Evolutionary conservation across 2,888 invertebrate genomes (phyloP).

Genomic region (Syrista parreyssii): DNA sequence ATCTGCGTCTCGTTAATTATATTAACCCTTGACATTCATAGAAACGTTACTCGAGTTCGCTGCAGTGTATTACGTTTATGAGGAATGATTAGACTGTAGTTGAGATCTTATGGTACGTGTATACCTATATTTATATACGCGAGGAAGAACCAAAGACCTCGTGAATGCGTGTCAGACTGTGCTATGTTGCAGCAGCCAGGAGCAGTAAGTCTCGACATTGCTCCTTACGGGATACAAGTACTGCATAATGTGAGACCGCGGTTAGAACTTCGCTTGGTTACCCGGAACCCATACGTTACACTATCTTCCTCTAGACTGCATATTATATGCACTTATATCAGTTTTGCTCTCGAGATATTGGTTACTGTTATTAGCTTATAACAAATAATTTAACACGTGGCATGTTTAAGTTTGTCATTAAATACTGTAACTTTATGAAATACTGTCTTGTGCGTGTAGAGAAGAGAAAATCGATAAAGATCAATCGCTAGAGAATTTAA

Average conservation of each 20-base stretch:
- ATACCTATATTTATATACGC: not conserved
- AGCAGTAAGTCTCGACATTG: not conserved
- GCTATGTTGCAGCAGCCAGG: not conserved
- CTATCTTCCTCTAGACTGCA: not conserved
- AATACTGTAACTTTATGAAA: not conserved
- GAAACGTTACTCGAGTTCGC: not conserved
- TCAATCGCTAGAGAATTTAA: not conserved
- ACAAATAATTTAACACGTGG: not conserved
- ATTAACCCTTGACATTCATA: not conserved
- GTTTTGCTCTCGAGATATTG: not conserved
- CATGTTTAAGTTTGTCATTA: not conserved
- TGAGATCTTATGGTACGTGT: not conserved
- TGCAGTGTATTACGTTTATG: not conserved
- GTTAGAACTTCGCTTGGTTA: constrained; percentile 1
- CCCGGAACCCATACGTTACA: not conserved
- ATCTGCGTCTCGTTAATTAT: not conserved
- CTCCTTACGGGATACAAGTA: constrained; percentile 1
- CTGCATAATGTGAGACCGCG: not conserved
- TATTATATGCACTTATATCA: not conserved
- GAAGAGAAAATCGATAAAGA: not conserved
- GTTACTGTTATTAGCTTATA: not conserved
- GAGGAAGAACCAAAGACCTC: not conserved
- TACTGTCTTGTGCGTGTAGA: not conserved
- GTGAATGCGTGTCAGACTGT: not conserved
- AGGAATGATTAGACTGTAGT: not conserved